Evolutionary conservation across 2,113 vertebrate genomes (phyloP).

Genomic region (Ondatra zibethicus): DNA sequence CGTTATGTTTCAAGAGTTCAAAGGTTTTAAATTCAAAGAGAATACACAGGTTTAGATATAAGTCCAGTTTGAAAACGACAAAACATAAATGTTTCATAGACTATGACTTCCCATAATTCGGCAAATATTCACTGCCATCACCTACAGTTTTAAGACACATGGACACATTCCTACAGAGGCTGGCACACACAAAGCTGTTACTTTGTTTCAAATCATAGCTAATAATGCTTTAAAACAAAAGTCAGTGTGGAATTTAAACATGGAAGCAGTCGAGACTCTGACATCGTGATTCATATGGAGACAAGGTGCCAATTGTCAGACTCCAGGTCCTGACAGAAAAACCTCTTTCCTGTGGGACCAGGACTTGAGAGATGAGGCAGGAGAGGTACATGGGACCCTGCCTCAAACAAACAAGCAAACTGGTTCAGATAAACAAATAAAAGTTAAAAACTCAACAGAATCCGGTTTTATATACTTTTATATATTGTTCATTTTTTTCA

Average conservation of each 20-base stretch:
- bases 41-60: conserved; percentile 62
- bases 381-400: neutral
- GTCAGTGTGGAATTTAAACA: conserved; percentile 43
- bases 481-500: conserved; percentile 51
- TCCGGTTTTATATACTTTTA: conserved; percentile 45
- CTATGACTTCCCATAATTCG: neutral
- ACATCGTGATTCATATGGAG: neutral
- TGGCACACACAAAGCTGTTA: conserved; percentile 57
- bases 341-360: neutral
- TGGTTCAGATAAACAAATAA: neutral
- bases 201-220: conserved; percentile 42
- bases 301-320: conserved; percentile 29
- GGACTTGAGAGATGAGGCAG: neutral
- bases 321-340: conserved; percentile 56
- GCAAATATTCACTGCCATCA: conserved; percentile 62
- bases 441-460: conserved; percentile 62
- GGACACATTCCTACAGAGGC: conserved; percentile 44
- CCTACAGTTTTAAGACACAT: conserved; percentile 53
- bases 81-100: conserved; percentile 67
- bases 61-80: conserved; percentile 54
- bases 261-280: conserved; percentile 38
- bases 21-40: conserved; percentile 59
- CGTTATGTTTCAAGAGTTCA: conserved; percentile 59
- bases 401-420: neutral
- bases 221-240: conserved; percentile 49